Evolutionary conservation across 2,888 invertebrate genomes (phyloP), one percentile per base, ranked within the genome.

Genomic region (Balanococcus diminutus): DNA sequence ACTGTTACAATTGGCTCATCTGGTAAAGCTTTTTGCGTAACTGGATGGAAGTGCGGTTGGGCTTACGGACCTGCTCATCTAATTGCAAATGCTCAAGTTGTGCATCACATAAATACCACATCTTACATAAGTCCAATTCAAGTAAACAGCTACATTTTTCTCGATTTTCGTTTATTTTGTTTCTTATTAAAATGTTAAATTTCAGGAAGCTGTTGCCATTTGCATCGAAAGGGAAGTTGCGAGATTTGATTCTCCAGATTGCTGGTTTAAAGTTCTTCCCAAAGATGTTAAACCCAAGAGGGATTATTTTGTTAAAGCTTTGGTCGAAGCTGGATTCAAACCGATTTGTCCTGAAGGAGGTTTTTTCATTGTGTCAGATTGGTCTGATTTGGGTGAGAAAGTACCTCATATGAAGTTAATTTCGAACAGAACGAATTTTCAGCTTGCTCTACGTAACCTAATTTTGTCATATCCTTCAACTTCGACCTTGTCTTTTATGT

Each of bases 41-140:
- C 99, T 0, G 99, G 99, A 3, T 98, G 97, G 98, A 98, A 96
- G 92, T 93, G 94, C 1, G 99, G 99, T 84, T 99, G 99, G 99
- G 96, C 96, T 0, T 96, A 98, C 90, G 98, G 96, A 0, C 98
- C 98, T 0, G 92, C 93, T 0, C 90, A 93, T 86, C 92, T 99
- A 9, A 93, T 99, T 89, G 90, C 91, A 51, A 96, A 97, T 89
- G 90, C 97, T 86, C 94, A 96, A 89, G 93, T 95, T 87, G 94
- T 98, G 31, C 98, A 99, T 90, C 98, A 98, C 90, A 98, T 98
- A 91, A 94, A 94, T 88, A 94, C 97, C 0, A 98, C 98, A 89
- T 97, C 97, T 0, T 96, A 96, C 89, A 92, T 93, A n/a, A 98
- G 98, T 0, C 96, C 97, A 0, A 90, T 96, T 87, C 98, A 95